Percentiles rank a stretch among this genome's conserved stretches.
These are phyloP conservation scores for Labia minor DNA, from an alignment of 2,888 invertebrate genomes.

Conservation along the genomic window DNA sequence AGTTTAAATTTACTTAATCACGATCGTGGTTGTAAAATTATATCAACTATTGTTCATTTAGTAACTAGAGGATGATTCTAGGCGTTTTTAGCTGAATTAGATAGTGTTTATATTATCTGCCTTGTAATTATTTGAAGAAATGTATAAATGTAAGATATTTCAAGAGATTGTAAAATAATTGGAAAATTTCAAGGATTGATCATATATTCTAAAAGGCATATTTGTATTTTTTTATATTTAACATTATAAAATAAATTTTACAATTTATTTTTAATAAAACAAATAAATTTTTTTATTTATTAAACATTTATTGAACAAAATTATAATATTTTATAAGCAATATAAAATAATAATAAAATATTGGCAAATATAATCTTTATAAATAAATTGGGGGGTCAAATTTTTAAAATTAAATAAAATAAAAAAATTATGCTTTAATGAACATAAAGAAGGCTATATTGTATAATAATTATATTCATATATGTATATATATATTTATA, in stretches of 20 bases:
- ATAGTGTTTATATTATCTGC: not conserved
- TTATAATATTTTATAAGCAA: slow-evolving; percentile 13
- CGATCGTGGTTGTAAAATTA: slow-evolving; percentile 62
- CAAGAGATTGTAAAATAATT: not conserved
- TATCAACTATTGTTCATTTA: slow-evolving; percentile 62
- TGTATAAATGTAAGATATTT: slow-evolving; percentile 1
- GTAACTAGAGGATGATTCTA: slow-evolving; percentile 42
- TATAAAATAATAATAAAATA: slow-evolving; percentile 3
- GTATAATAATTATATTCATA: not conserved
- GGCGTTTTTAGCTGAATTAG: not conserved
- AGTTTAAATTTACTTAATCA: slow-evolving; percentile 60
- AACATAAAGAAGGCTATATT: not conserved
- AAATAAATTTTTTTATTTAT: not conserved
- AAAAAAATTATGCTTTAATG: not conserved
- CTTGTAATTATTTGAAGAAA: slow-evolving; percentile 2
- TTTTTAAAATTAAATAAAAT: not conserved
- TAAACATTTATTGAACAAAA: slow-evolving; percentile 13
- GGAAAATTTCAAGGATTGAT: not conserved
- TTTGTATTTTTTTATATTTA: not conserved
- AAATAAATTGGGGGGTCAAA: slow-evolving; percentile 7
- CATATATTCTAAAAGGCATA: not conserved
- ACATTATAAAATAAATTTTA: not conserved
- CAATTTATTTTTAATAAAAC: slow-evolving; percentile 4
- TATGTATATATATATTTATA: not conserved
- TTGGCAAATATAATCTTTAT: slow-evolving; percentile 9